A percentile compares a stretch with the other conserved stretches of the same genome.
Evolutionary conservation across 1,140 invertebrate species (phyloP).

Genomic region (Gryon sp.): DNA sequence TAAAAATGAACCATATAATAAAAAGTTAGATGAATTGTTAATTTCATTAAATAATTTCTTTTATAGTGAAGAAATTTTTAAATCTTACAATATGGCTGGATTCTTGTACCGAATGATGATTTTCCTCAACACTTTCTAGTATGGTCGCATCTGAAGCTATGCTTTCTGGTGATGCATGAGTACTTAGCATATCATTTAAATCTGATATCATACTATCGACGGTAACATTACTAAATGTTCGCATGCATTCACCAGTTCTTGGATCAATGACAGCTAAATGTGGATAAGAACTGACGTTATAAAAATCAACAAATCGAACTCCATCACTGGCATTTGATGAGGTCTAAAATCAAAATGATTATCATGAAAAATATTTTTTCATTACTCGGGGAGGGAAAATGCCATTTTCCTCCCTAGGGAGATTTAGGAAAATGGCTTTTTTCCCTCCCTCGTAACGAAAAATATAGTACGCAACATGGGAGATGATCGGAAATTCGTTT

Average conservation of each 20-base stretch:
- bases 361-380: too few species aligned
- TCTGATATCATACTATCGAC: slow-evolving; percentile 74
- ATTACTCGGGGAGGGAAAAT: too few species aligned
- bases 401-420: too few species aligned
- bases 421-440: too few species aligned
- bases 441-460: too few species aligned
- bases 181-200: slow-evolving; percentile 77
- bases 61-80: neutral
- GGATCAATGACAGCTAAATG: slow-evolving; percentile 89
- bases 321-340: slow-evolving; percentile 86
- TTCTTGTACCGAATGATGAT: slow-evolving; percentile 40
- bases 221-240: slow-evolving; percentile 80
- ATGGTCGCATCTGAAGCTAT: slow-evolving; percentile 64
- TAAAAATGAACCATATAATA: slow-evolving; percentile 17
- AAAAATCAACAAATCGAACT: slow-evolving; percentile 85
- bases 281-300: slow-evolving; percentile 84
- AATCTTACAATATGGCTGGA: slow-evolving; percentile 38
- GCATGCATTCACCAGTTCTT: slow-evolving; percentile 85
- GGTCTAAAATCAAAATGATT: slow-evolving; percentile 79
- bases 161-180: slow-evolving; percentile 75
- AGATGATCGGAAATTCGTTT: too few species aligned
- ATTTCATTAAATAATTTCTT: slow-evolving; percentile 3
- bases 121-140: slow-evolving; percentile 53
- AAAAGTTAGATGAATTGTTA: neutral
- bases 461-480: too few species aligned